Conservation (phyloP, 2,797 vertebrate species). For the Morelia viridis region DNA sequence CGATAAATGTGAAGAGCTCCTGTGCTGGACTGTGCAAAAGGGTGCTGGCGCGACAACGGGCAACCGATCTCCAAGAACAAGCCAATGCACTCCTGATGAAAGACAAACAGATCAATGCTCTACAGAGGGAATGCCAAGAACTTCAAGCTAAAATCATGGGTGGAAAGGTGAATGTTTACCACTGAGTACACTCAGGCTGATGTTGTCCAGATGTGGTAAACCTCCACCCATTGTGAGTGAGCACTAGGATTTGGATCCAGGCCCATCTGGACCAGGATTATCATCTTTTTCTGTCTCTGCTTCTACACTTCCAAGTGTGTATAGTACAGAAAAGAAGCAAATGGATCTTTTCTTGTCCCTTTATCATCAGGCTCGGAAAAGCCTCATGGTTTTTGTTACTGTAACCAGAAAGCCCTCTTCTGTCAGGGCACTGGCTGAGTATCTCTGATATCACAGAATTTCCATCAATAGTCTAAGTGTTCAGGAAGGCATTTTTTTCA, state of each 20-base stretch:
- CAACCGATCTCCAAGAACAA: conserved; percentile 91
- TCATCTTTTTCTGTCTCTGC: neutral
- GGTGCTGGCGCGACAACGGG: conserved; percentile 89
- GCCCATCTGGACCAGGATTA: neutral
- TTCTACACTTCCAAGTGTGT: neutral
- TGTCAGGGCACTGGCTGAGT: neutral
- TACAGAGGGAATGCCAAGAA: conserved; percentile 87
- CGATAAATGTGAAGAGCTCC: conserved; percentile 79
- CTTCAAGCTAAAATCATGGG: conserved; percentile 82
- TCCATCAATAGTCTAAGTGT: neutral
- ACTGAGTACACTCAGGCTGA: neutral
- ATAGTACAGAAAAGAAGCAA: neutral
- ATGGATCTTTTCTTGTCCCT: neutral
- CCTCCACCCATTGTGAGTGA: neutral
- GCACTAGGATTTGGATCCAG: neutral
- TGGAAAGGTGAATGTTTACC: conserved; percentile 80
- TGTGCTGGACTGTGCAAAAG: conserved; percentile 89
- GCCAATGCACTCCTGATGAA: conserved; percentile 89
- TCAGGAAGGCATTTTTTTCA: neutral
- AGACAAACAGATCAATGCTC: conserved; percentile 92
- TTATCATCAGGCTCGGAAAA: neutral
- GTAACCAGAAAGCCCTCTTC: neutral
- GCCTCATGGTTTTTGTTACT: neutral
- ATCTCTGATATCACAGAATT: neutral
- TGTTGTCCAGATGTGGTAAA: neutral